Percentiles rank a stretch among this genome's conserved stretches.
phyloP scores from a whole-genome alignment of 1,140 invertebrate species.

The Drosophila neocordata region DNA sequence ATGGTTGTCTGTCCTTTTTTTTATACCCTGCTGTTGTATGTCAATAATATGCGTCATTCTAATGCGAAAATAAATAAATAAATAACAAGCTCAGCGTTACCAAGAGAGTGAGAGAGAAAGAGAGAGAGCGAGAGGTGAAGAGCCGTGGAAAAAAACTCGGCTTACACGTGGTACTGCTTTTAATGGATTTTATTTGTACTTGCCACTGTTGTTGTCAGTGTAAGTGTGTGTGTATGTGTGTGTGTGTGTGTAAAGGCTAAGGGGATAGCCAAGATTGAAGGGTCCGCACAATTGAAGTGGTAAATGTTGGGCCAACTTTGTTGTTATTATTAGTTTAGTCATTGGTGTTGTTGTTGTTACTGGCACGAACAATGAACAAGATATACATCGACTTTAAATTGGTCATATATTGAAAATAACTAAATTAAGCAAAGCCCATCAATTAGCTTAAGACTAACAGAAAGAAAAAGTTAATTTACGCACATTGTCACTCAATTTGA shows the following conservation, averaged over 20 bases:
- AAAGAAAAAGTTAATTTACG: background rate
- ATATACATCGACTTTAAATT: constrained; percentile 45
- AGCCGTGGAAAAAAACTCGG: constrained; percentile 38
- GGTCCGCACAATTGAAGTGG: constrained; percentile 42
- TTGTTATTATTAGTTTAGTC: constrained; percentile 8
- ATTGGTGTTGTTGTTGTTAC: constrained; percentile 10
- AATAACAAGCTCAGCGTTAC: constrained; percentile 32
- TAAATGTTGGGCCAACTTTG: constrained; percentile 37
- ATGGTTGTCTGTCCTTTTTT: constrained; percentile 12
- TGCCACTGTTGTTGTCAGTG: constrained; percentile 48
- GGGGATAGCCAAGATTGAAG: constrained; percentile 14
- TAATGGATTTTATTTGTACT: constrained; percentile 80
- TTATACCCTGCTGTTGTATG: constrained; percentile 30
- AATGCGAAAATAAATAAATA: constrained; percentile 56
- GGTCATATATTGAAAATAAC: constrained; percentile 31
- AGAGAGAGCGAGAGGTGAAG: background rate
- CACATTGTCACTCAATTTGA: background rate
- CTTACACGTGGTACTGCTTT: constrained; percentile 74
- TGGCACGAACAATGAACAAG: constrained; percentile 45
- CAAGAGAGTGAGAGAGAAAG: background rate
- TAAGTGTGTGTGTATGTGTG: too few relatives aligned
- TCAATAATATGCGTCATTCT: constrained; percentile 77
- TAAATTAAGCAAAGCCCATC: constrained; percentile 8
- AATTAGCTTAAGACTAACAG: background rate
- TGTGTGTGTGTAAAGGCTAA: too few relatives aligned